Percentiles rank a stretch among this genome's conserved stretches.
These are phyloP conservation scores for Cryptus armator DNA, from an alignment of 2,888 invertebrate species.

Conservation along the genomic window DNA sequence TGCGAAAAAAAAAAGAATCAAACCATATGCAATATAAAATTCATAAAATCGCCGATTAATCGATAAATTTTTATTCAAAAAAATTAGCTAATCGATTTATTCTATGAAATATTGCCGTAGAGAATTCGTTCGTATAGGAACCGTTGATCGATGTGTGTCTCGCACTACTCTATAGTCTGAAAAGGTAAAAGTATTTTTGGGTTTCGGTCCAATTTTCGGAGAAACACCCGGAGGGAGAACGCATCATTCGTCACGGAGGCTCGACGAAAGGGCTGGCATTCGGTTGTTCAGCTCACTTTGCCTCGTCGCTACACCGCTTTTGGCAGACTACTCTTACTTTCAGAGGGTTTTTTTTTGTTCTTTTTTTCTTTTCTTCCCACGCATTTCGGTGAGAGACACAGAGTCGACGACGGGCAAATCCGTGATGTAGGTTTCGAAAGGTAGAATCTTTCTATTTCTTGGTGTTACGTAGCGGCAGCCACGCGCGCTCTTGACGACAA, in stretches of 20 bases:
- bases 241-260: conserved; percentile 1
- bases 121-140: no score
- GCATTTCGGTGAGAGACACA: not conserved
- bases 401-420: conserved; percentile 39
- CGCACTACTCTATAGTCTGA: not conserved
- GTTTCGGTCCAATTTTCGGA: conserved; percentile 19
- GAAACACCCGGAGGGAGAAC: not conserved
- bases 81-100: conserved; percentile 12
- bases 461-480: not conserved
- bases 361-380: not conserved
- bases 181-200: conserved; percentile 28
- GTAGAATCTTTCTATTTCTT: conserved; percentile 11
- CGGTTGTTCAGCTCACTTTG: not conserved
- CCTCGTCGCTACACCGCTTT: not conserved
- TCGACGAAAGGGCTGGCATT: conserved; percentile 5
- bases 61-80: not conserved
- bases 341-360: not conserved
- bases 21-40: not conserved
- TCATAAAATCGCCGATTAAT: conserved; percentile 4
- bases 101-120: no score
- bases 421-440: conserved; percentile 34
- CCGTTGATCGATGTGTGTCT: not conserved
- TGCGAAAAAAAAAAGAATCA: not conserved
- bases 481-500: conserved; percentile 32
- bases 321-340: conserved; percentile 1